Evolutionary conservation across 2,113 vertebrate genomes (phyloP).

Genomic region (Panthera leo): DNA sequence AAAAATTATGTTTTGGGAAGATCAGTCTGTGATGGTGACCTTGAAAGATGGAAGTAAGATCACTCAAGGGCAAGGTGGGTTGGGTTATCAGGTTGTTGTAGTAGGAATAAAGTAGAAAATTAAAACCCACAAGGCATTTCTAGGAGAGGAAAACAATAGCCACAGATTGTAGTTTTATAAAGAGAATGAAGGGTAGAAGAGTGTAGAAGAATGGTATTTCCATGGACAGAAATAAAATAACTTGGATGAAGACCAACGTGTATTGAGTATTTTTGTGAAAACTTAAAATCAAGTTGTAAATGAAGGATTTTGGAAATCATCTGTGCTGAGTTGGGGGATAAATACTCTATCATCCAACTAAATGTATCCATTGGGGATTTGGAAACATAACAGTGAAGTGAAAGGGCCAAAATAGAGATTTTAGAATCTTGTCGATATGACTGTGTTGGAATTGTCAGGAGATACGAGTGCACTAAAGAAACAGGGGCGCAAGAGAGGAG

Average conservation of each 20-base stretch:
- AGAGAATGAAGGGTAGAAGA: neutral
- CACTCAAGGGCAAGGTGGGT: neutral
- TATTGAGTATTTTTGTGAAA: neutral
- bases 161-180: neutral
- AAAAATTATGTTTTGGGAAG: neutral
- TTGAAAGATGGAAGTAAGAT: neutral
- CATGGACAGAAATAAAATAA: neutral
- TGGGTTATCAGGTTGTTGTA: neutral
- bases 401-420: neutral
- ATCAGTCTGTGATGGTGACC: neutral
- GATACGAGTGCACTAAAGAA: neutral
- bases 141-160: neutral
- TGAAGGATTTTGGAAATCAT: constrained; percentile 5
- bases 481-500: neutral
- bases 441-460: neutral
- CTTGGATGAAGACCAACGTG: neutral
- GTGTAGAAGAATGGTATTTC: neutral
- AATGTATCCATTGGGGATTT: neutral
- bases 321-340: neutral
- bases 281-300: constrained; percentile 14
- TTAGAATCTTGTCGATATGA: neutral
- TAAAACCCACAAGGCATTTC: neutral
- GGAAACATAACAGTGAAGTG: neutral
- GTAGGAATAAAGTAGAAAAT: neutral
- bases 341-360: neutral